Base-by-base conservation (phyloP, 2,797 vertebrate genomes). In the Liparis tanakae region DNA sequence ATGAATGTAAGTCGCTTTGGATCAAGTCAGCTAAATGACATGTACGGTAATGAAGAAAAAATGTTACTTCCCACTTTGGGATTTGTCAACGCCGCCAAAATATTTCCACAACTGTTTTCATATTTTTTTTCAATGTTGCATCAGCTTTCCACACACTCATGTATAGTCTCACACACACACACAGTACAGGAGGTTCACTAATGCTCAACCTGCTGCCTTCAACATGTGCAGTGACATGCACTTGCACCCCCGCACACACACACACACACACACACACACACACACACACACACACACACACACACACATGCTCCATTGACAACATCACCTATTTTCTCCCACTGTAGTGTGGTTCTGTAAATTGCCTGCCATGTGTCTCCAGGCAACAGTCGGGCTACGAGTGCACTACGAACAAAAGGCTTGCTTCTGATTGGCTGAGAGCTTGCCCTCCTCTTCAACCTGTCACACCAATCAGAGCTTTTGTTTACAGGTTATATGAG, bases 311-410 rank as follows among this genome's bases (percentile, higher is more conserved):
- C 85, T 81, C 78, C 87, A 88, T 83, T 91, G 87, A 90, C 84
- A 88, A 73, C 51, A 82, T 89, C 79, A 78, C 85, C 84, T 81
- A 77, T 89, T 90, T 90, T 77, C 84, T 87, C 78, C 75, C 86
- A 68, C 85, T 83, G 71, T 90, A 86, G 85, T 89, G 84, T 81
- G 50, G 80, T 70, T 85, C 81, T n/a, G 74, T 91, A 91, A 30
- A 92, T 91, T 91, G 82, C 85, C 82, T 85, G 77, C 84, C 84
- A 83, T 84, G 87, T 86, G 90, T 92, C 81, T 89, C 90, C 69
- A 88, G 85, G 91, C 92, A 93, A 92, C 91, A 90, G 89, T 85
- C 87, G 65, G 67, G 80, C 80, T 84, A 85, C 70, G 74, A 88
- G 88, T 86, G 85, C 79, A 88, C 85, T n/a, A 41, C 0, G 65